Base-by-base conservation (phyloP, 2,797 vertebrate species). In the Adrianichthys oophorus region DNA sequence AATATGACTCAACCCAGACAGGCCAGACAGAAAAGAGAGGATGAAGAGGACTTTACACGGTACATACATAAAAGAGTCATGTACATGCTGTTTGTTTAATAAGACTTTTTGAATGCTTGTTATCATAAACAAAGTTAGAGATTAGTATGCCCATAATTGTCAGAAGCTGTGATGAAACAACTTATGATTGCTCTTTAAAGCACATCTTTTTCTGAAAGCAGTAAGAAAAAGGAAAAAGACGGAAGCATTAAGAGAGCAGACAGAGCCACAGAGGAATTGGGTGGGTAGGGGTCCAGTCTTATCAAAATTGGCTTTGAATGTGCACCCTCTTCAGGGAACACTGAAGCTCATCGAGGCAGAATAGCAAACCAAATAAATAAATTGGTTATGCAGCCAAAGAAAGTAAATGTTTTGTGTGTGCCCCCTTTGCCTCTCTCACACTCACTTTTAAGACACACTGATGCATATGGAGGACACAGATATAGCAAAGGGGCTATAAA, bases 1-100 rank as follows among this genome's bases (percentile, higher is more conserved):
- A 98, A 91, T 71, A 98, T 98, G 97, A 85, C 96, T 16, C 96
- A 96, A 42, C 96, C 97, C 72, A 93, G 95, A 80, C 96, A 96
- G 66, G 78, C 93, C 45, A 89, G 97, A n/a, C 94, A 95, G 64
- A 98, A 98, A 83, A 93, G 97, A 37, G 97, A 99, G 84, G 97
- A 99, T 0, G 97, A 99, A 40, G 97, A 98, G 76, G 96, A 99
- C 75, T 97, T 97, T 13, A 94, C 95, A 72, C 91, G 97, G 97
- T 98, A 90, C 13, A 53, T 24, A 45, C 41, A 4, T 0, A 49
- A 12, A 23, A 45, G 48, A 19, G 48, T 4, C 26, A 7, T 15
- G 2, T 1, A 1, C n/a, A 52, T 4, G 41, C 26, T 10, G 19
- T 43, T 61, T 68, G 41, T 29, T 12, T 42, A 5, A 7, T 15